Evolutionary conservation across 2,797 vertebrate species (phyloP), one percentile per base, ranked within the genome.

Genomic region (Pogoniulus pusillus): DNA sequence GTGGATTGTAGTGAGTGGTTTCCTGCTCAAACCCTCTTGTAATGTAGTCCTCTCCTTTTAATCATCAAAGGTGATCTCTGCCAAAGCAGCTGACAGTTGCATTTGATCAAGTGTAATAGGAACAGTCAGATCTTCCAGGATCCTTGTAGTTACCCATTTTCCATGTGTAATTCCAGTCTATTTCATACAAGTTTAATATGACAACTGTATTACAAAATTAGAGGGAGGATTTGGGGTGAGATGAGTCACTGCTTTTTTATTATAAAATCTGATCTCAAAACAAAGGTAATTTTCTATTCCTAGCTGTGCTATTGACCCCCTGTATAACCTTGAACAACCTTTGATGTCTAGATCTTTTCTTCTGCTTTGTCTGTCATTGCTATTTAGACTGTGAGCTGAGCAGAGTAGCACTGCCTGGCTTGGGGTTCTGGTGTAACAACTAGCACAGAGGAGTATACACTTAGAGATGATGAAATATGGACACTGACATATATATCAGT

Each of bases 181-280:
- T 89, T 96, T 95, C 94, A 94, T 89, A 82, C 94, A 95, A 94
- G 91, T 96, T 94, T 94, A 95, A 95, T 92, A 93, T 76, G 93
- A 96, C 91, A 96, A 93, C 93, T 94, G 85, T 94, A 90, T 94
- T 94, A 96, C 94, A 93, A 94, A 97, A 95, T 95, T 93, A 95
- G 85, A 90, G 86, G 81, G 77, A 85, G 65, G 80, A 95, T 85
- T 82, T 90, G 70, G 81, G 75, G 87, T 74, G 55, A 77, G 89
- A 78, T 94, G 94, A 93, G 91, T 96, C 90, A 83, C 82, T 62
- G 62, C n/a, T 7, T 1, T 75, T 89, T 86, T 76, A 39, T 87
- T 89, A 91, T 59, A 93, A 89, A 92, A 87, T 79, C 85, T 53
- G 51, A 82, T 75, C 63, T 83, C 47, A 88, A 89, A 83, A 72